phyloP scores from a whole-genome alignment of 2,888 invertebrate species.

The Hypercompe scribonia region DNA sequence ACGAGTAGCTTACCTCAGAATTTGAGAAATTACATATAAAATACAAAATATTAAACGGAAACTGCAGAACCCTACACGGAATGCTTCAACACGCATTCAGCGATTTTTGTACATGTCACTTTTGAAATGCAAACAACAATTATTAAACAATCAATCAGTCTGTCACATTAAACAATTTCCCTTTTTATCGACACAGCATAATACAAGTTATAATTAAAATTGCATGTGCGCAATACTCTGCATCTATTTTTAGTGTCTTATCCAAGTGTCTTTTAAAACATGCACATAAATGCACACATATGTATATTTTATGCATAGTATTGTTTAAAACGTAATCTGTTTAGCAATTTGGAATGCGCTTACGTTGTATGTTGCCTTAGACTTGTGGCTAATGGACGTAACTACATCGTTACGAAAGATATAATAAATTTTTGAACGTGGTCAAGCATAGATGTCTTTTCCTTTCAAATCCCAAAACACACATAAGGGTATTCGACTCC shows the following conservation, averaged over 20 bases:
- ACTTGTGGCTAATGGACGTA: background rate
- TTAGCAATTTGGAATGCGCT: background rate
- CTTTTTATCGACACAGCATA: background rate
- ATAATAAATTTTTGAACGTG: background rate
- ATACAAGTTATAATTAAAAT: constrained; percentile 25
- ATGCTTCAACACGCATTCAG: background rate
- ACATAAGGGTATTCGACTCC: background rate
- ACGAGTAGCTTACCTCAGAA: no score
- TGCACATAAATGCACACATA: constrained; percentile 6
- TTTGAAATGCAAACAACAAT: background rate
- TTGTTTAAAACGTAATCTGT: background rate
- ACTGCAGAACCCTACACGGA: no score
- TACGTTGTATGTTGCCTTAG: background rate
- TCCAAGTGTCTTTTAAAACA: constrained; percentile 26
- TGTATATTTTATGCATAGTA: constrained; percentile 7
- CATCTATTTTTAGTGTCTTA: constrained; percentile 49
- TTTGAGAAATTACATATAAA: no score
- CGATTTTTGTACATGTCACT: background rate
- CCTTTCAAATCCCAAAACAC: background rate
- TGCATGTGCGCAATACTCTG: constrained; percentile 34
- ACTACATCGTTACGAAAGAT: background rate
- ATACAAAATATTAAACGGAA: no score
- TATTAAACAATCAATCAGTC: background rate
- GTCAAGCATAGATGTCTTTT: background rate
- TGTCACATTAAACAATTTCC: background rate